Conservation (phyloP, 92 coral and sea anemone species). For the Ricordea florida region DNA sequence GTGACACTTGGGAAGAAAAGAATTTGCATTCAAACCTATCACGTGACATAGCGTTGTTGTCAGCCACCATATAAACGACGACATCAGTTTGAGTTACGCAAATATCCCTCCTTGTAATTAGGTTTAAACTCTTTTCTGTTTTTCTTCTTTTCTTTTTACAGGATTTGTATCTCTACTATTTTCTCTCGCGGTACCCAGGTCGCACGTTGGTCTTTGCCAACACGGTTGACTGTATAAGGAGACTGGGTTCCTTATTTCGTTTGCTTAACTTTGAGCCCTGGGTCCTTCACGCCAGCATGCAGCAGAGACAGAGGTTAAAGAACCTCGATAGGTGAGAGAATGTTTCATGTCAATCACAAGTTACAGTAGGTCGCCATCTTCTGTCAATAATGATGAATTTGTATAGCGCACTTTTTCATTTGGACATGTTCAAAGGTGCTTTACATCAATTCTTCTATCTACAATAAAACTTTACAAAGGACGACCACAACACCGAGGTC, state of each 20-base stretch:
- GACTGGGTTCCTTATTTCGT: constrained; percentile 82
- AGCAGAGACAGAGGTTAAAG: constrained; percentile 95
- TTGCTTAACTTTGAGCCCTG: constrained; percentile 82
- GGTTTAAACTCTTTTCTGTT: neutral
- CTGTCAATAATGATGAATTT: too few species aligned
- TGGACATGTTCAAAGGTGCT: too few species aligned
- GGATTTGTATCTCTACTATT: constrained; percentile 92
- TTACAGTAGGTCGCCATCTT: too few species aligned
- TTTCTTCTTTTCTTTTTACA: neutral
- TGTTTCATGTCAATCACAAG: neutral
- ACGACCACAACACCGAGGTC: too few species aligned
- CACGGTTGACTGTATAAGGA: constrained; percentile 90
- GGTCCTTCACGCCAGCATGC: constrained; percentile 94
- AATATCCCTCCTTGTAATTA: neutral
- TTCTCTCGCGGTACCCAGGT: constrained; percentile 89
- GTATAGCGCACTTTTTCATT: too few species aligned
- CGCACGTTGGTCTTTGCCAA: constrained; percentile 94
- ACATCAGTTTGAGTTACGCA: neutral
- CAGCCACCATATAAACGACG: too few species aligned
- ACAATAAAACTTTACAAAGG: too few species aligned
- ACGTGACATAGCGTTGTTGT: too few species aligned
- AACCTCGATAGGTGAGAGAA: constrained; percentile 82
- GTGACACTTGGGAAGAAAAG: too few species aligned
- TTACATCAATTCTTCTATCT: too few species aligned
- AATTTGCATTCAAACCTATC: too few species aligned